phyloP scores from a whole-genome alignment of 2,888 invertebrate species.

The Pomacea canaliculata region DNA sequence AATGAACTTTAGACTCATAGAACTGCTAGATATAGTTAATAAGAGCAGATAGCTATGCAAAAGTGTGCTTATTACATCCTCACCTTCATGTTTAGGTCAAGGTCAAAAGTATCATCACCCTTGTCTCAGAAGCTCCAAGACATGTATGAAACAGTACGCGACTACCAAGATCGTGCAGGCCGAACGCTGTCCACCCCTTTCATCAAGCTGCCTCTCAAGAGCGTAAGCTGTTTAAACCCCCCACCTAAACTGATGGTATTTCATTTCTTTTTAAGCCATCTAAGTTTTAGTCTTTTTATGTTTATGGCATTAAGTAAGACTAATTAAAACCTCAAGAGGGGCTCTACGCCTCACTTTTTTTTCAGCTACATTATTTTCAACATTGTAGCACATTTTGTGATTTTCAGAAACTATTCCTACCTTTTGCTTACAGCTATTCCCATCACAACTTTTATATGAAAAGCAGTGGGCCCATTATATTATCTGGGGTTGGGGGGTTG shows the following conservation, averaged over 20 bases:
- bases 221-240: slow-evolving; percentile 70
- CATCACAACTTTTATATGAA: too few relatives aligned
- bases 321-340: neutral
- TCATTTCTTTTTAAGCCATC: neutral
- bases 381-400: too few relatives aligned
- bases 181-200: slow-evolving; percentile 95
- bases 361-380: too few relatives aligned
- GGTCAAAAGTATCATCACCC: slow-evolving; percentile 59
- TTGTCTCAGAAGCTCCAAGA: slow-evolving; percentile 84
- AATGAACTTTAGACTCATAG: neutral
- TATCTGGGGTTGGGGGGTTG: too few relatives aligned
- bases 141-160: slow-evolving; percentile 88
- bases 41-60: neutral
- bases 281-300: neutral
- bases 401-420: too few relatives aligned
- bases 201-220: slow-evolving; percentile 92
- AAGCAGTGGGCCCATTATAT: too few relatives aligned
- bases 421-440: too few relatives aligned
- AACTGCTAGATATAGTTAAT: too few relatives aligned
- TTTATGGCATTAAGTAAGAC: neutral
- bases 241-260: neutral
- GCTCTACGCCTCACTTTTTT: too few relatives aligned
- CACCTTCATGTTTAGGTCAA: slow-evolving; percentile 26
- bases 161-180: slow-evolving; percentile 83
- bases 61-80: neutral